Base-by-base conservation (phyloP, 2,113 vertebrate species). In the Silurus meridionalis region DNA sequence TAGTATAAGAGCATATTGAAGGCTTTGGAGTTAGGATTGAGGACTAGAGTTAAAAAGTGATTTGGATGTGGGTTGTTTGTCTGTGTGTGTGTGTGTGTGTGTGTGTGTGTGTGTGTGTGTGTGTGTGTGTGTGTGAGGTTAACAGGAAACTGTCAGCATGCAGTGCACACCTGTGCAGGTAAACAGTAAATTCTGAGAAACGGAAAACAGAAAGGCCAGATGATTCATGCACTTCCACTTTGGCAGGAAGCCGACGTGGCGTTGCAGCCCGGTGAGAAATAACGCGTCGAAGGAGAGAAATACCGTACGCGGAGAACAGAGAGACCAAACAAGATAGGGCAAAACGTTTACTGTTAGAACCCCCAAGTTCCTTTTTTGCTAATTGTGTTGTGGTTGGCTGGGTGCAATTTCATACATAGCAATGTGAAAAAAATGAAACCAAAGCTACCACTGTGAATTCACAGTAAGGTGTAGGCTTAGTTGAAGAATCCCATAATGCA, bases 111-210 rank as follows among this genome's bases (percentile, higher is more conserved):
- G 69, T 53, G 72, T 75, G 48, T 74, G 46, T 52, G 48, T 74
- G 48, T 52, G 19, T 52, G 72, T 53, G 53, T 25, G 78, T 9
- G 28, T 11, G 5, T 11, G 55, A 46, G 23, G 8, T 11, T 60
- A 17, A 80, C 78, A 80, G 78, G 78, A 80, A 80, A 80, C 19
- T 21, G 28, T 60, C 28, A 80, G 11, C 61, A 58, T 46, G 57
- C 55, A 60, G 6, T 6, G 9, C 17, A 80, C 78, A 80, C 78
- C 78, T 80, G 58, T 80, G 78, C 78, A 80, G 78, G 78, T 80
- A 46, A 80, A 60, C 15, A 61, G 57, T 61, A 19, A 61, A 46
- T 80, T 80, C 78, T 23, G 57, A 61, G 78, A 80, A 80, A 61
- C 57, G 11, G 57, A 21, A 80, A 21, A 80, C 10, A 4, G 55